These are phyloP conservation scores for Sebastes taczanowskii DNA, from an alignment of 2,797 vertebrate genomes.

Conservation along the genomic window DNA sequence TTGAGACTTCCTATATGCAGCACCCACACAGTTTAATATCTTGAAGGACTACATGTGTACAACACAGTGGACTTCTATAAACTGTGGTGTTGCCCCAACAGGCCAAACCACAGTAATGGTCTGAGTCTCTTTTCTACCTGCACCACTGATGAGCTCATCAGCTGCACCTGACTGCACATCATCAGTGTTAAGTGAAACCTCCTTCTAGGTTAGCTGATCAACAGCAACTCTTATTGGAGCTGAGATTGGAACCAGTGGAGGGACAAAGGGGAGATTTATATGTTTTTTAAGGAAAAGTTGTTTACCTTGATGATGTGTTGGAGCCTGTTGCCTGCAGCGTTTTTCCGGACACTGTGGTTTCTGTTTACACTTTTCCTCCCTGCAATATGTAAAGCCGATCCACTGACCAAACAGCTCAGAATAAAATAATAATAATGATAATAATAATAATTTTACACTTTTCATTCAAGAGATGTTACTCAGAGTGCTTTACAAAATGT, in stretches of 20 bases:
- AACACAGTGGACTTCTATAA: not conserved
- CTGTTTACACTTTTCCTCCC: not conserved
- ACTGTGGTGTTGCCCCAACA: not conserved
- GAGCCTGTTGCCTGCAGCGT: not conserved
- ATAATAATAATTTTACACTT: not conserved
- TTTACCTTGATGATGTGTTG: not conserved
- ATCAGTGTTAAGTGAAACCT: slow-evolving; percentile 1
- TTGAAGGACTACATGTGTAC: too few relatives aligned
- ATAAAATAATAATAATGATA: not conserved
- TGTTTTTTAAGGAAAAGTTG: not conserved
- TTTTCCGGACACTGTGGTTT: not conserved
- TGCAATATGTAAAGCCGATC: not conserved
- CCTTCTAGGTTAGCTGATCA: not conserved
- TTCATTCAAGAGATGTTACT: too few relatives aligned
- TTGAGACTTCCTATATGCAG: not conserved
- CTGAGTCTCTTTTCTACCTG: not conserved
- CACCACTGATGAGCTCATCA: not conserved
- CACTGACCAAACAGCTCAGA: not conserved
- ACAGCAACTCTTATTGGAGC: not conserved
- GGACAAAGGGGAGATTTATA: not conserved
- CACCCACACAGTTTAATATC: not conserved
- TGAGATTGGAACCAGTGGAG: not conserved
- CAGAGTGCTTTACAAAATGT: too few relatives aligned
- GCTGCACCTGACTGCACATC: not conserved
- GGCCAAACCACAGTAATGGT: not conserved